These are phyloP conservation scores for Carterocephalus palaemon DNA, from an alignment of 2,888 invertebrate species.

Conservation along the genomic window DNA sequence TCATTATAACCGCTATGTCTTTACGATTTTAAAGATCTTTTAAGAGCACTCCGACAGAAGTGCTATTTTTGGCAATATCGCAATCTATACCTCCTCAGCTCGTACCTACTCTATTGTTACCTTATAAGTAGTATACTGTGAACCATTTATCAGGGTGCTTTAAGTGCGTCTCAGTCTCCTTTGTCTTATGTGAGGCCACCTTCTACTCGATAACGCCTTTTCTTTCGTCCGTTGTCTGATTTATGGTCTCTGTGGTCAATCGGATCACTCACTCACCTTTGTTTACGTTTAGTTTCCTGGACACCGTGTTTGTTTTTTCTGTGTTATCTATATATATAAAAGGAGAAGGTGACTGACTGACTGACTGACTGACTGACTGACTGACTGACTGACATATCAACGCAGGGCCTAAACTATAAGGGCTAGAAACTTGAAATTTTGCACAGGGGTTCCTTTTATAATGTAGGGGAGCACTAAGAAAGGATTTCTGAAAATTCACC, in stretches of 20 bases:
- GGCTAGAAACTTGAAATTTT: too few relatives aligned
- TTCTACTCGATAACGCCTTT: slow-evolving; percentile 39
- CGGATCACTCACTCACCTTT: slow-evolving; percentile 35
- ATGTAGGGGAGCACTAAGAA: too few relatives aligned
- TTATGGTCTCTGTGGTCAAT: slow-evolving; percentile 46
- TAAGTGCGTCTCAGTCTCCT: slow-evolving; percentile 39
- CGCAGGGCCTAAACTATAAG: too few relatives aligned
- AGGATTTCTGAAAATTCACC: too few relatives aligned
- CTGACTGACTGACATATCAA: too few relatives aligned
- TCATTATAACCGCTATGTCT: slow-evolving; percentile 52
- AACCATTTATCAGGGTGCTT: slow-evolving; percentile 47
- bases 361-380: too few relatives aligned
- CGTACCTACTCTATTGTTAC: slow-evolving; percentile 32
- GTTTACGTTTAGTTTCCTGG: slow-evolving; percentile 44
- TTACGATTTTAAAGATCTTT: slow-evolving; percentile 59
- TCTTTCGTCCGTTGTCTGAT: slow-evolving; percentile 45
- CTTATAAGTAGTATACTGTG: slow-evolving; percentile 33
- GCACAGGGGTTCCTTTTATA: too few relatives aligned
- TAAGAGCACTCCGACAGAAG: slow-evolving; percentile 51
- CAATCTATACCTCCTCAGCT: slow-evolving; percentile 37
- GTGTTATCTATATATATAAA: too few relatives aligned
- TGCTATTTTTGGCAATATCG: slow-evolving; percentile 49
- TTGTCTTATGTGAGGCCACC: slow-evolving; percentile 49
- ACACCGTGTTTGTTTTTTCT: slow-evolving; percentile 45
- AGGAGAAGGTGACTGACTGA: too few relatives aligned